Base-by-base conservation (phyloP, 2,888 invertebrate genomes). In the Scotopteryx bipunctaria region DNA sequence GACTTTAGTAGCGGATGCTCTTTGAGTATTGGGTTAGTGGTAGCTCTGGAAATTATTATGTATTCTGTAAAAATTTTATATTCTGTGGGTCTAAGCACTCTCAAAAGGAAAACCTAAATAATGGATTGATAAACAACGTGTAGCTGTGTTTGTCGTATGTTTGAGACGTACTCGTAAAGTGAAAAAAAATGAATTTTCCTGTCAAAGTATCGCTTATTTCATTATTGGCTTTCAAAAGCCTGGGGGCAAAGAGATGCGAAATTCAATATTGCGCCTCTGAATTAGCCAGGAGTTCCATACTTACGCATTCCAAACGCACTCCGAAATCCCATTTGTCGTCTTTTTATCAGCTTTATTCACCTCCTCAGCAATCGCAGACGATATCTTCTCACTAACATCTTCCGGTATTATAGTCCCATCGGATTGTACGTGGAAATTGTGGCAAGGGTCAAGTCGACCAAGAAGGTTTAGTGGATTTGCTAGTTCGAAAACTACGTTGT, bases 401-500 rank as follows among this genome's bases (percentile, higher is more conserved):
- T 65, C 66, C 0, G 79, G 61, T 0, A 85, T 59, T 8, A 80
- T 23, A 0, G 80, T 73, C 0, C 91, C 91, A 37, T 84, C 75
- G 0, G 91, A 88, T 1, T 74, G 64, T 0, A 88, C 44, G 43
- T 71, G 85, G 61, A 68, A 82, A 31, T 66, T 78, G 37, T 76
- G 67, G 11, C 77, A 75, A 0, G 78, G 71, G 1, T 73, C 67
- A 1, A 86, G 81, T 64, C 70, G 71, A 0, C 78, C 86, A 0
- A 91, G 66, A 1, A 89, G 72, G 16, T 69, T 81, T 1, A 90
- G 64, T 8, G 91, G 82, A 57, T 90, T 82, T 0, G 92, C 93
- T 37, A 93, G 69, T 31, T 92, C 84, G 64, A 87, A 93, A 0
- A 94, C 92, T 15, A 91, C 66, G 76, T 94, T 93, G 36, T 86